Percentiles rank a stretch among this genome's conserved stretches.
Evolutionary conservation across 2,797 vertebrate species (phyloP).

Genomic region (Dallia pectoralis): DNA sequence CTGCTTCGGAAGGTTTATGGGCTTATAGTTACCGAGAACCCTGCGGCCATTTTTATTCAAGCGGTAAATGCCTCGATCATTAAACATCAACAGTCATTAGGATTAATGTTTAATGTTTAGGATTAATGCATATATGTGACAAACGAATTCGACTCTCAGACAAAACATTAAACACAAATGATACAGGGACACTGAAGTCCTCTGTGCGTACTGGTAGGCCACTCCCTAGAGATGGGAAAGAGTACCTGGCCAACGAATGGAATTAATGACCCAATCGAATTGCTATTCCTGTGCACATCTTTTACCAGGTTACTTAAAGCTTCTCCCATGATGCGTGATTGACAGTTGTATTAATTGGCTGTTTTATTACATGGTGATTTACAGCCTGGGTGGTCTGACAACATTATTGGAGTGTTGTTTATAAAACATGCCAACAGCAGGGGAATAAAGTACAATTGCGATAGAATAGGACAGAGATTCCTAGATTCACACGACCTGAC

Average conservation of each 20-base stretch:
- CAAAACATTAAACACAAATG: not conserved
- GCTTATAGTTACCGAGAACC: conserved; percentile 30
- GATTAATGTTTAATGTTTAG: conserved; percentile 47
- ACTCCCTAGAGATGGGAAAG: conserved; percentile 29
- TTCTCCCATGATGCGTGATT: conserved; percentile 23
- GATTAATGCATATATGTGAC: conserved; percentile 44
- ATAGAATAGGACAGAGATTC: conserved; percentile 33
- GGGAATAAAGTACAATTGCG: conserved; percentile 21
- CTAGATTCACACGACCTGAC: conserved; percentile 24
- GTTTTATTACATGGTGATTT: conserved; percentile 34
- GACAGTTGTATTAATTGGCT: conserved; percentile 35
- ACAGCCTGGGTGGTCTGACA: conserved; percentile 47
- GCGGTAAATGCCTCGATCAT: conserved; percentile 51
- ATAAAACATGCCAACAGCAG: conserved; percentile 35
- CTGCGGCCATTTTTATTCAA: conserved; percentile 11
- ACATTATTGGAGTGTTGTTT: conserved; percentile 31
- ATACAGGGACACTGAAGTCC: not conserved
- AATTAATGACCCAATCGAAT: conserved; percentile 29
- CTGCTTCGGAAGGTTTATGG: conserved; percentile 24
- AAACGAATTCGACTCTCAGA: conserved; percentile 48
- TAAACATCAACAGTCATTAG: conserved; percentile 58
- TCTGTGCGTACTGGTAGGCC: not conserved
- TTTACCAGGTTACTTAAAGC: conserved; percentile 2
- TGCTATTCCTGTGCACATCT: not conserved
- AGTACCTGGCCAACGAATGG: conserved; percentile 2